Evolutionary conservation across 64 coral and sea anemone species (phyloP), one percentile per base, ranked within the genome.

Genomic region (Orbicella faveolata): DNA sequence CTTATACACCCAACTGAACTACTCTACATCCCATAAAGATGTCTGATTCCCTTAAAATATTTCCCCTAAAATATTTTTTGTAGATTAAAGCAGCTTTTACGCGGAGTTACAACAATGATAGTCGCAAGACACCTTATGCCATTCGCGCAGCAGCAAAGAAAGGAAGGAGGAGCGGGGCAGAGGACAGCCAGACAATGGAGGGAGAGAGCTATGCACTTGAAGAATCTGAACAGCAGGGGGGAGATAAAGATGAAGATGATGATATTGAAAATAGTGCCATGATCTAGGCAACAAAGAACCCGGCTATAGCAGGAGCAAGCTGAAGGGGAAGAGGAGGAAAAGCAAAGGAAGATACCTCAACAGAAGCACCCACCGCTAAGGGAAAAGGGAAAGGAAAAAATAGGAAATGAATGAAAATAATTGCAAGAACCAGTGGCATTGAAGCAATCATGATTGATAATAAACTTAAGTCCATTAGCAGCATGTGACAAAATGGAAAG

Each of bases 61-160:
- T 30, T 30, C 30, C 30, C 30, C 30, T 30, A 30, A 30, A 30
- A 30, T 30, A 30, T 53, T 25, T 53, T 16, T 41, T 87, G 2
- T 23, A 95, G 93, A 85, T 91, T 17, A 95, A 95, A 88, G 73
- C 93, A 9, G 96, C 96, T 0, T 98, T 98, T 64, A 98, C 96
- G 7, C 89, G 96, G 9, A 75, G 90, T 37, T 98, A 98, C 64
- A 98, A 98, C 93, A 98, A 98, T 65, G 90, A 92, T 35, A 81
- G 72, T 73, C 90, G 92, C 77, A 92, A 94, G 67, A 98, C 89
- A 19, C 96, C 96, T 15, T 98, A 98, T 68, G 93, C 89, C 62
- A 41, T 30, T 30, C 30, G 30, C 30, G 30, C 30, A 30, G 30
- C 30, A 30, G 30, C 30, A 30, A 30, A n/a, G n/a, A n/a, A n/a